These are phyloP conservation scores for Xanthia togata DNA, from an alignment of 2,888 invertebrate genomes.

Conservation along the genomic window DNA sequence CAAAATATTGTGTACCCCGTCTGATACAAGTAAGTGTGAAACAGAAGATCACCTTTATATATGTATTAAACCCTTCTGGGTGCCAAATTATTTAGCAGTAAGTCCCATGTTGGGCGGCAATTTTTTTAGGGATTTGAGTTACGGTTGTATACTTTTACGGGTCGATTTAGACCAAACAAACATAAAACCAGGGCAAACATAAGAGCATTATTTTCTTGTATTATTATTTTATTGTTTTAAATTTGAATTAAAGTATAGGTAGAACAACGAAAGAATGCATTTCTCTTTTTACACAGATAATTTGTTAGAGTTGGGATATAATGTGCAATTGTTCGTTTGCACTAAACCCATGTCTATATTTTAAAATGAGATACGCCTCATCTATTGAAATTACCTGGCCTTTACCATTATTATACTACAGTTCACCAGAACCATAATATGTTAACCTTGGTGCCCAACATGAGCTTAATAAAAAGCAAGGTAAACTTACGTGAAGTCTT, in stretches of 20 bases:
- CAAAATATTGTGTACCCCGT: too few species aligned
- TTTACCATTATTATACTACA: background rate
- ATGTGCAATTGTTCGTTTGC: background rate
- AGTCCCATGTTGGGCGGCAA: background rate
- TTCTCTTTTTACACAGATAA: background rate
- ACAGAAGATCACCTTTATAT: background rate
- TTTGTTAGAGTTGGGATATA: background rate
- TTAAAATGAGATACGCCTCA: background rate
- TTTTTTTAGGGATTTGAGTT: background rate
- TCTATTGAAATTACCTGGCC: background rate
- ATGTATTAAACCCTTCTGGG: background rate
- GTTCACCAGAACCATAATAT: background rate
- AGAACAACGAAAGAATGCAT: background rate
- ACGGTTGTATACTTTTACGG: background rate
- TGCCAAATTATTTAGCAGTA: background rate
- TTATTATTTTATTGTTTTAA: background rate
- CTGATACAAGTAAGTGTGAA: background rate
- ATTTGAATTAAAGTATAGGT: background rate
- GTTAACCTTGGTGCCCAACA: background rate
- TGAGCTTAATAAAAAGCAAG: background rate
- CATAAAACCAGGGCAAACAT: background rate
- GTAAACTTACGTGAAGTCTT: constrained; percentile 95
- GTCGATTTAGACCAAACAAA: background rate
- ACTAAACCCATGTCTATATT: background rate
- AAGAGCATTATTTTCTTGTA: background rate